Conservation (phyloP, 1,140 invertebrate species). For the Heliconius melpomene region DNA sequence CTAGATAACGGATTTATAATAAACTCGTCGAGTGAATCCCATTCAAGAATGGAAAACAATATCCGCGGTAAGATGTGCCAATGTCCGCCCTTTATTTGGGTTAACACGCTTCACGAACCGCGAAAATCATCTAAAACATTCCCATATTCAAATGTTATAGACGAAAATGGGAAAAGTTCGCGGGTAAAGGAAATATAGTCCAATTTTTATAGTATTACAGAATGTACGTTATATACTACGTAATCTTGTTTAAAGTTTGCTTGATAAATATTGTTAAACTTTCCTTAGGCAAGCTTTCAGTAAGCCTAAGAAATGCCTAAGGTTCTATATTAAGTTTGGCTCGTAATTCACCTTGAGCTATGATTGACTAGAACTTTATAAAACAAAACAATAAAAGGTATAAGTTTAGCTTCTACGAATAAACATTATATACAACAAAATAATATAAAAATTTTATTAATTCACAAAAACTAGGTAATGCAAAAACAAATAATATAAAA, state of each 20-base stretch:
- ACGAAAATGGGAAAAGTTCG: slow-evolving; percentile 40
- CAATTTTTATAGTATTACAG: slow-evolving; percentile 8
- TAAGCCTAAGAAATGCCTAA: not conserved
- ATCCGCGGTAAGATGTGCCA: slow-evolving; percentile 34
- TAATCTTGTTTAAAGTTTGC: slow-evolving; percentile 10
- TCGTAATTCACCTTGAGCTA: not conserved
- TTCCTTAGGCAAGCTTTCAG: slow-evolving; percentile 3
- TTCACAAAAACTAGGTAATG: no score
- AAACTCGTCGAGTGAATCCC: not conserved
- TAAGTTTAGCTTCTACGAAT: no score
- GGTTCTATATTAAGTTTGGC: not conserved
- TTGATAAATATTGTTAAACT: not conserved
- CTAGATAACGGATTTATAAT: slow-evolving; percentile 6
- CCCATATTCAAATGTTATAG: slow-evolving; percentile 43
- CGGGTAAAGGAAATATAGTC: slow-evolving; percentile 18
- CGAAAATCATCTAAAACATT: slow-evolving; percentile 42
- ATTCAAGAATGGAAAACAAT: slow-evolving; percentile 36
- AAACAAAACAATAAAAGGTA: not conserved
- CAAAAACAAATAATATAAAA: no score
- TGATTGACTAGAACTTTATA: not conserved
- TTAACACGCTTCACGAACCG: slow-evolving; percentile 42
- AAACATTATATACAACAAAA: no score
- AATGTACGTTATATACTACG: not conserved
- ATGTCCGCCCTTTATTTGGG: slow-evolving; percentile 42
- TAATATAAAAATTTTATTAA: no score